Evolutionary conservation across 2,113 vertebrate species (phyloP), one percentile per base, ranked within the genome.

Genomic region (Nettapus auritus): DNA sequence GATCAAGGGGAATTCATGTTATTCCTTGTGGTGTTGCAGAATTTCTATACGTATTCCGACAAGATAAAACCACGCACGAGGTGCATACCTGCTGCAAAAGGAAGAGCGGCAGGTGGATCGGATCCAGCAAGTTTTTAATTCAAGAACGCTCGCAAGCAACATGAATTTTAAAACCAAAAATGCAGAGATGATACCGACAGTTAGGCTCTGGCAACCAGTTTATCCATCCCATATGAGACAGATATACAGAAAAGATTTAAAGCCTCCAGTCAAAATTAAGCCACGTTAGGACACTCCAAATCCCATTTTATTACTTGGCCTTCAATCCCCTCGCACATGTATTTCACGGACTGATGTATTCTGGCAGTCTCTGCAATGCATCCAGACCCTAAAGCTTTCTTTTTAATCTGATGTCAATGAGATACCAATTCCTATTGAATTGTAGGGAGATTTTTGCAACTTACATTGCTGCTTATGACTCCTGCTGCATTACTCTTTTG

Each of bases 251-350:
- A 69, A 71, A 92, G 20, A 76, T 73, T 60, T 40, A 42, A 91
- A 68, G 11, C 11, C 21, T 77, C n/a, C 82, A 83, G 82, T 23
- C 9, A 69, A 81, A 31, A 62, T 56, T 33, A 71, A 56, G 46
- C 11, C 42, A 46, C n/a, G 46, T 11, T 36, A 78, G 20, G 33
- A 18, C 26, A 81, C 28, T 57, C 44, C 44, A 88, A 68, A 48
- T 13, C 25, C 4, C 53, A 38, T 15, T 29, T 22, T 42, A 64
- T 8, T 67, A 81, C 75, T 81, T 13, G 52, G 52, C 52, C 52
- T 6, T 3, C 0, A 0, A 34, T 25, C 57, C 44, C n/a, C 52
- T 82, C 46, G 3, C n/a, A 63, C 29, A 50, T 12, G 25, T 34
- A 28, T 86, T 88, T 38, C 56, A 75, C 1, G 4, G 56, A 20